Evolutionary conservation across 1,140 invertebrate genomes (phyloP), one percentile per base, ranked within the genome.

Genomic region (Drosophila pseudoobscura): DNA sequence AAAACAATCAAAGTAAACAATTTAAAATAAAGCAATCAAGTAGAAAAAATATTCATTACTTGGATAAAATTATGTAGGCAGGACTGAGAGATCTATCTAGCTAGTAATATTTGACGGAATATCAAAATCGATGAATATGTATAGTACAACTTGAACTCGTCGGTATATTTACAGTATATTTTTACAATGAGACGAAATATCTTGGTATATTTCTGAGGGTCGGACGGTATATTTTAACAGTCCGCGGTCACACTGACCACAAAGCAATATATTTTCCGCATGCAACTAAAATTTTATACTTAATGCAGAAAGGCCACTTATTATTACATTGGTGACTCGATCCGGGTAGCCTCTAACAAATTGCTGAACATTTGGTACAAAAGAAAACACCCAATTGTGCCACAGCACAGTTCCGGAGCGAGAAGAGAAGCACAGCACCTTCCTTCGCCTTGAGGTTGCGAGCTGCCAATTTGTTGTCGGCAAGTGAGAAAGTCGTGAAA

Each of bases 201-300:
- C 17, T 17, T 2, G 0, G 29, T 31, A 31, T 2, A 31, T 31
- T 35, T 24, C 5, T 20, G 20, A 20, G 20, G 43, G 29, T 31
- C 29, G 4, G 20, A 17, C 24, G 2, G 22, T 11, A 6, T 2
- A 9, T 26, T 31, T 47, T 0, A 8, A 8, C 29, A 7, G 1
- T 31, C 29, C 29, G 29, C 29, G 29, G 29, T 31, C 29, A 9
- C 29, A 20, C 20, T 20, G 20, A 20, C 58, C 63, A 63, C 59
- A 66, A 69, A 65, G 65, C 63, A 69, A 69, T 68, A 70, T 69
- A 70, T 69, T 70, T 70, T 70, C 66, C 66, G 66, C 66, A 70
- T 70, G 66, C 65, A 68, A 50, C 45, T 53, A 69, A 64, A 44
- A 59, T 39, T 39, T 13, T 39, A 64, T 8, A 65, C 69, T 57